Base-by-base conservation (phyloP, 1,140 invertebrate species). In the Danaus melanippus region DNA sequence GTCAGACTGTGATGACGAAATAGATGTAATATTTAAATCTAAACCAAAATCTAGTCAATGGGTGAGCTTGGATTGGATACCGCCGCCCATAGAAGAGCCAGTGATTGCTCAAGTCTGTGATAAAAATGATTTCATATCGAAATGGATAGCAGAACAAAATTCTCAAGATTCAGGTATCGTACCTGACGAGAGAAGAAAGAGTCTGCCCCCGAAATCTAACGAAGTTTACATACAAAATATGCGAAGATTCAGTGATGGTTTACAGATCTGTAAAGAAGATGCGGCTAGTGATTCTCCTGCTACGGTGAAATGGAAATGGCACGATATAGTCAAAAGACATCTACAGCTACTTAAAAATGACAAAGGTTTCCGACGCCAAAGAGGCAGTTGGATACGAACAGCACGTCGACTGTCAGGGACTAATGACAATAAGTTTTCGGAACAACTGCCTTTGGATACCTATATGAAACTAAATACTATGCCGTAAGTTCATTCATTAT, bases 371-470 rank as follows among this genome's bases (percentile, higher is more conserved):
- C 84, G 86, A 73, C 82, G 89, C 56, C 89, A 90, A 71, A 78
- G 88, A 64, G 87, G 88, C 12, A 89, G 89, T 40, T 90, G 89
- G 89, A 88, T 89, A 60, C 76, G 88, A 62, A 89, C 89, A 49
- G 84, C 86, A 0, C 75, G 89, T 55, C 84, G 89, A 53, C 64
- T 89, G 1, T 87, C 86, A 8, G 74, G 75, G 47, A 73, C 82
- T 17, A 80, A 79, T 48, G 67, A 72, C 12, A 74, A 74, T 62
- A 79, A 74, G 62, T 71, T 67, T 42, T 53, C 66, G 11, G 82
- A 84, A 40, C 50, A 66, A 8, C 51, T 76, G 12, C 79, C 81
- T 3, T 60, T 77, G 12, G 86, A 87, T 59, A 78, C 74, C 9
- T 87, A 88, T 59, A 82, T 87, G 74, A 88, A 87, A 64, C 71